These are phyloP conservation scores for Aurelia coerulea DNA, from an alignment of 30 jellyfish, hydroid and myxozoan genomes.

Conservation along the genomic window DNA sequence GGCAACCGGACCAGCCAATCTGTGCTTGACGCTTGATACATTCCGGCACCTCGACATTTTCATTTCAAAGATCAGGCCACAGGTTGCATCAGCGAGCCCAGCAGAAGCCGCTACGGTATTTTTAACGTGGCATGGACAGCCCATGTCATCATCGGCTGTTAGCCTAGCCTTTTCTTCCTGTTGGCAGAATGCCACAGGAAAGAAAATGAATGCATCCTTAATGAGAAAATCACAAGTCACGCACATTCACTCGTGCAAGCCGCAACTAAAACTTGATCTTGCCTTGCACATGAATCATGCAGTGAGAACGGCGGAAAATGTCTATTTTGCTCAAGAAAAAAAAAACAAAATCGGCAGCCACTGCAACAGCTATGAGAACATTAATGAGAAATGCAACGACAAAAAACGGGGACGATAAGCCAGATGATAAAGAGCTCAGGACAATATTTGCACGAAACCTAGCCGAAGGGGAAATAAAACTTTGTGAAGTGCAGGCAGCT, in stretches of 20 bases:
- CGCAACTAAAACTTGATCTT: slow-evolving; percentile 3
- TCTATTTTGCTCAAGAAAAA: background rate
- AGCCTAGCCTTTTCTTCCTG: slow-evolving; percentile 10
- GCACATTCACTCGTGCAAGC: background rate
- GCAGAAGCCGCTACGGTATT: background rate
- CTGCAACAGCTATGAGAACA: background rate
- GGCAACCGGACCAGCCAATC: slow-evolving; percentile 49
- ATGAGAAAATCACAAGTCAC: slow-evolving; percentile 33
- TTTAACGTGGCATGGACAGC: slow-evolving; percentile 36
- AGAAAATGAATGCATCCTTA: slow-evolving; percentile 2
- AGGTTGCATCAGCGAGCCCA: background rate
- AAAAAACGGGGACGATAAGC: background rate
- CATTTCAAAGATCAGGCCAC: background rate
- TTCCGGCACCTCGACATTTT: background rate
- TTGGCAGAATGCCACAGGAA: slow-evolving; percentile 40
- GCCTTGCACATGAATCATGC: slow-evolving; percentile 4
- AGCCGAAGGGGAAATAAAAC: background rate
- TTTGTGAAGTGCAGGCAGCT: background rate
- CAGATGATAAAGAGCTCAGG: background rate
- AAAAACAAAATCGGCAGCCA: background rate
- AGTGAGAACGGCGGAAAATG: too few species aligned
- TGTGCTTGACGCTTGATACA: background rate
- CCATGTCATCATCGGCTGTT: slow-evolving; percentile 23
- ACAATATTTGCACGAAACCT: background rate
- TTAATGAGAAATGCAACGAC: background rate